A percentile compares a stretch with the other conserved stretches of the same genome.
phyloP scores from a whole-genome alignment of 2,888 invertebrate species.

The Sphaerophoria taeniata region DNA sequence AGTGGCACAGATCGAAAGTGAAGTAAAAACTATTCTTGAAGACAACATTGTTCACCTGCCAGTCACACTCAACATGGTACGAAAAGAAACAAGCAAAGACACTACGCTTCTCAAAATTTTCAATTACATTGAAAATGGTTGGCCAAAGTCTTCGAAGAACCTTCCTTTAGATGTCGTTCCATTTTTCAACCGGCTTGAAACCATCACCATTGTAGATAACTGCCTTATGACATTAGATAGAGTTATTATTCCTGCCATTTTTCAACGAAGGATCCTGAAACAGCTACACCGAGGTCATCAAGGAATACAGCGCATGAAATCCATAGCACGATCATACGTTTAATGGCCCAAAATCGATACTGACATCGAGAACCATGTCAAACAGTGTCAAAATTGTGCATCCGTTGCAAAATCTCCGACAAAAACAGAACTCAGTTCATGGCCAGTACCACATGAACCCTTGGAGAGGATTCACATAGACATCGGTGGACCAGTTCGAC shows the following conservation, averaged over 20 bases:
- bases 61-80: constrained; percentile 15
- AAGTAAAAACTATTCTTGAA: background rate
- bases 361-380: constrained; percentile 17
- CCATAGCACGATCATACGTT: constrained; percentile 25
- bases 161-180: background rate
- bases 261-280: no score
- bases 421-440: constrained; percentile 15
- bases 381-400: no score
- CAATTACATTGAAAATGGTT: constrained; percentile 5
- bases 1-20: constrained; percentile 12
- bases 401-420: no score
- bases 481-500: constrained; percentile 64
- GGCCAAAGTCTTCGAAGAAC: constrained; percentile 7
- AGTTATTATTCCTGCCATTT: constrained; percentile 32
- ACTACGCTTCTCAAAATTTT: constrained; percentile 5
- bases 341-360: constrained; percentile 22
- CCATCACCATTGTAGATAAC: constrained; percentile 3
- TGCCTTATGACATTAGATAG: background rate
- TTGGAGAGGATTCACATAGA: constrained; percentile 56
- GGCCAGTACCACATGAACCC: constrained; percentile 8
- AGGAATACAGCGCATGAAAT: constrained; percentile 54
- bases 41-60: constrained; percentile 1
- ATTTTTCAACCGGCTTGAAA: constrained; percentile 17
- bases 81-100: constrained; percentile 7
- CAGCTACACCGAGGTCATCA: constrained; percentile 75